Evolutionary conservation across 2,797 vertebrate species (phyloP).

Genomic region (Sitta carolinensis): DNA sequence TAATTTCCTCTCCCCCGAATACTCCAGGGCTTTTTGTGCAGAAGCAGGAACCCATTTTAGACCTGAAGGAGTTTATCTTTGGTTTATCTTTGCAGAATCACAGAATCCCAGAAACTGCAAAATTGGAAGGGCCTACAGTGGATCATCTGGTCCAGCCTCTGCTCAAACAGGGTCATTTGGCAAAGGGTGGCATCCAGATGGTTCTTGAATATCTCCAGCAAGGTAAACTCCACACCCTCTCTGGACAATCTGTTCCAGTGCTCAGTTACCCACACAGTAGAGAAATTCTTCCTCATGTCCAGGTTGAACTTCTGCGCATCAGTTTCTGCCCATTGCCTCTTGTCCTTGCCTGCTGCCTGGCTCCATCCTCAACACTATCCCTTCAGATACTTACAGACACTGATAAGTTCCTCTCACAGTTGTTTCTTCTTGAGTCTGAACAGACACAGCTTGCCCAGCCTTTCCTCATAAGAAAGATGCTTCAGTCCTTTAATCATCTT

Average conservation of each 20-base stretch:
- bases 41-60: background rate
- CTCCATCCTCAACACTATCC: background rate
- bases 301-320: background rate
- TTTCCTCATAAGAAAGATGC: background rate
- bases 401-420: too few species aligned
- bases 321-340: background rate
- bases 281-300: background rate
- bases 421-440: background rate
- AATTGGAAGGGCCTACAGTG: background rate
- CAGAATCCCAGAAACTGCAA: background rate
- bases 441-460: background rate
- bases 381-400: background rate
- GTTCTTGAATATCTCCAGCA: background rate
- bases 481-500: background rate
- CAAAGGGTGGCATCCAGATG: background rate
- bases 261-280: fast-evolving
- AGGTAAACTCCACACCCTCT: background rate
- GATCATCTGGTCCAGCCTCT: background rate
- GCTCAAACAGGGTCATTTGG: background rate
- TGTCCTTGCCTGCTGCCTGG: background rate
- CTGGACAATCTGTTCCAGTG: background rate
- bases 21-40: background rate
- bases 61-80: background rate
- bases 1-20: background rate
- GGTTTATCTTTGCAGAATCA: background rate